phyloP scores from a whole-genome alignment of 35 echinoderm and acorn worm genomes.

The Antedon bifida region DNA sequence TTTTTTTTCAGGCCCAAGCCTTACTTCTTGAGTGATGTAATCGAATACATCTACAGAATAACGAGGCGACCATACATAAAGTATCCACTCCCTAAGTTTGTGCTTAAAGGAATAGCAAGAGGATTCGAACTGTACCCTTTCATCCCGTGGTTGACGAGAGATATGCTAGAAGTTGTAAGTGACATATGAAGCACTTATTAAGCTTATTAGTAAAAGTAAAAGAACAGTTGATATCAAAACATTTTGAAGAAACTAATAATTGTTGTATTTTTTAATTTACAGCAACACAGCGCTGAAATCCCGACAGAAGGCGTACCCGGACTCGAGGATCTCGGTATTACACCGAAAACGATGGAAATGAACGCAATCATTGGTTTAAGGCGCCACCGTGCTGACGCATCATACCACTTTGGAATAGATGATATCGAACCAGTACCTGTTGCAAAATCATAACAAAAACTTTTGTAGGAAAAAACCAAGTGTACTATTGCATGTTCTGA shows the following conservation, averaged over 20 bases:
- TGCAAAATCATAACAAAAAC: neutral
- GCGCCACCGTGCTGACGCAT: constrained; percentile 65
- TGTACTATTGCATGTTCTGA: too few relatives aligned
- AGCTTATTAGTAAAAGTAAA: neutral
- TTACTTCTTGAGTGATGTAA: constrained; percentile 52
- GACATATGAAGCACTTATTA: too few relatives aligned
- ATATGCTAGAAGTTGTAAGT: constrained; percentile 85
- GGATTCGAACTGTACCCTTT: constrained; percentile 51
- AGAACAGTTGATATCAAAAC: too few relatives aligned
- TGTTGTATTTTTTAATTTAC: too few relatives aligned
- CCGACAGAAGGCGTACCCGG: constrained; percentile 36
- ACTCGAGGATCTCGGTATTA: constrained; percentile 69
- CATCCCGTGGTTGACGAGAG: constrained; percentile 55
- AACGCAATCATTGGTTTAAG: constrained; percentile 62
- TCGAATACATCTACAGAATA: constrained; percentile 76
- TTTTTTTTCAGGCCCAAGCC: constrained; percentile 57
- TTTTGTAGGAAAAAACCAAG: too few relatives aligned
- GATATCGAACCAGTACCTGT: constrained; percentile 61
- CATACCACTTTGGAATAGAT: constrained; percentile 71
- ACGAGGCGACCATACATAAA: constrained; percentile 66
- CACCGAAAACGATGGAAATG: constrained; percentile 39
- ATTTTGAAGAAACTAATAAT: too few relatives aligned
- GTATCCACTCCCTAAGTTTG: constrained; percentile 47
- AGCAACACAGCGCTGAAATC: constrained; percentile 73
- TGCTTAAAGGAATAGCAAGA: constrained; percentile 33